A percentile compares a stretch with the other conserved stretches of the same genome.
These are phyloP conservation scores for Cyaniris semiargus DNA, from an alignment of 2,888 invertebrate genomes.

Conservation along the genomic window DNA sequence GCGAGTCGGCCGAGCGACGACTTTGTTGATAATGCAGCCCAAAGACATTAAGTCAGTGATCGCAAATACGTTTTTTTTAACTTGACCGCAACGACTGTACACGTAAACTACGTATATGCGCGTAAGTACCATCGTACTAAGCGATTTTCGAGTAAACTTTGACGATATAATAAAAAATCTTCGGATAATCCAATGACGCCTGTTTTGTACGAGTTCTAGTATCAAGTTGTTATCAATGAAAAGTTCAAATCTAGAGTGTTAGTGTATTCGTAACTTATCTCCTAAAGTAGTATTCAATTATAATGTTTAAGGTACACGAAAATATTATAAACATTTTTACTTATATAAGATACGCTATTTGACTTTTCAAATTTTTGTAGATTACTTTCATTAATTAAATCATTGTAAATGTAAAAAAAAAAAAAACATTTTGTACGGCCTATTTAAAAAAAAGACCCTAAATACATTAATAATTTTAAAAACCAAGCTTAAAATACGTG, in stretches of 20 bases:
- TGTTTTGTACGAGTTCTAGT: background rate
- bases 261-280: constrained; percentile 6
- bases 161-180: background rate
- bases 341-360: background rate
- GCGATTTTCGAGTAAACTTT: no score
- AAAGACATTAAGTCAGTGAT: no score
- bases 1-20: no score
- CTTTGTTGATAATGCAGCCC: no score
- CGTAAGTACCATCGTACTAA: background rate
- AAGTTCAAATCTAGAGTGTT: constrained; percentile 12
- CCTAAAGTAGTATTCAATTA: constrained; percentile 10
- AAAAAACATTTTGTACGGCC: constrained; percentile 5
- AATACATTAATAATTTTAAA: background rate
- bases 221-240: constrained; percentile 11
- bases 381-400: background rate
- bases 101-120: background rate
- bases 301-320: background rate
- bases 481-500: background rate
- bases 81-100: background rate
- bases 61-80: no score
- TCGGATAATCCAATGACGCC: background rate
- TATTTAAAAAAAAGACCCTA: background rate
- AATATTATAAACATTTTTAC: background rate
- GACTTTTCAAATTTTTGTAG: background rate
- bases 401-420: background rate